Evolutionary conservation across 1,140 invertebrate genomes (phyloP).

Genomic region (Neodiprion lecontei): DNA sequence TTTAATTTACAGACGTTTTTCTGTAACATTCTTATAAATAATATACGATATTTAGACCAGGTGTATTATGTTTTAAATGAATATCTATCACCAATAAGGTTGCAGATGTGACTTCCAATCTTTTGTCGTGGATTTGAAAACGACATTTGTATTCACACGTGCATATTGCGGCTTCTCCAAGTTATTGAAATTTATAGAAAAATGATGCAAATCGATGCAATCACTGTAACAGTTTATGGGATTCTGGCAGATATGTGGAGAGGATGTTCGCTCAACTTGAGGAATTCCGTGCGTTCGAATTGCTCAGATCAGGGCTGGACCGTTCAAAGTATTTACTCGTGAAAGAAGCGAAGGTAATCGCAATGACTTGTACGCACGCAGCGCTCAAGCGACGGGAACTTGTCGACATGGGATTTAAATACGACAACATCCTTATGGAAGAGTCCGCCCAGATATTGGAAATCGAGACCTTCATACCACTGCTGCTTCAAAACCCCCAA

Average conservation of each 20-base stretch:
- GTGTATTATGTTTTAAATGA: no score
- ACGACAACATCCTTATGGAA: conserved; percentile 99
- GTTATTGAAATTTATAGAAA: no score
- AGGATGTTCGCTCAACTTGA: conserved; percentile 97
- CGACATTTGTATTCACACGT: no score
- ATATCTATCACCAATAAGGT: no score
- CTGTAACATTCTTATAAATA: no score
- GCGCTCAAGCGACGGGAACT: conserved; percentile 96
- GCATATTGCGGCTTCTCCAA: no score
- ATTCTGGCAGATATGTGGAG: conserved; percentile 78
- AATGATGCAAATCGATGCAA: not conserved
- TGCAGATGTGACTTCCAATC: no score
- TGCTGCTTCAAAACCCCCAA: conserved; percentile 96
- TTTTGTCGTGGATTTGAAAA: no score
- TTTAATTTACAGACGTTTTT: no score
- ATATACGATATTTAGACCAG: no score
- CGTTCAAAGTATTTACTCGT: conserved; percentile 95
- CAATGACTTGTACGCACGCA: conserved; percentile 99
- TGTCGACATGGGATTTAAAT: conserved; percentile 95
- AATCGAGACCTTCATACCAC: conserved; percentile 99
- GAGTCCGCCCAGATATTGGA: conserved; percentile 99
- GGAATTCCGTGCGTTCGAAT: conserved; percentile 98
- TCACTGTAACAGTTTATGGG: not conserved
- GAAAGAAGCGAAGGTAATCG: conserved; percentile 99
- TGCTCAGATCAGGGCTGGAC: conserved; percentile 93